Base-by-base conservation (phyloP, 2,797 vertebrate species). In the Poecilia gillii region DNA sequence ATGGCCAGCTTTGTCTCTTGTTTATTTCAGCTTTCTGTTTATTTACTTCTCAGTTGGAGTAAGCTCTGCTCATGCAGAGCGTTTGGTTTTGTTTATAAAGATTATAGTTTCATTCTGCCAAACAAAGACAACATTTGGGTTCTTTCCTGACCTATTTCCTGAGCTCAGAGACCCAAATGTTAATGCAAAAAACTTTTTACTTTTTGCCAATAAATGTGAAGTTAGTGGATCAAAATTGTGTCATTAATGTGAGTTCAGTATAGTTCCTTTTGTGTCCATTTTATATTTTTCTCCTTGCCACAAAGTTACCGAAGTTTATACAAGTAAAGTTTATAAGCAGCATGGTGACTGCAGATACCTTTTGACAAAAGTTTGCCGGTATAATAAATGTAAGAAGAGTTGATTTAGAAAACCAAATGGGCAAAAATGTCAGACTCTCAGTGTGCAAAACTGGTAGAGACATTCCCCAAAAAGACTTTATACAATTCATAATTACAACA, bases 1-100 rank as follows among this genome's bases (percentile, higher is more conserved):
- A 25, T 70, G 66, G 2, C 66, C 66, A n/a, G 39, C 66, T 70
- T 70, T 45, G 41, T n/a, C 25, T 70, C 3, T 70, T n/a, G n/a
- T 70, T 70, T 70, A 45, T 43, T 70, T n/a, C 41, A 70, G 66
- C 25, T 70, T 25, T n/a, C 23, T 14, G 39, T 70, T 45, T 70
- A 13, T 70, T 43, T n/a, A 45, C 41, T 70, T 70, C 66, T 70
- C 41, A 70, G 66, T 70, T 70, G 39, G 41, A 5, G 25, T 70
- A n/a, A 70, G 23, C 41, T 70, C 66, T 45, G 39, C 41, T 45
- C 25, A 45, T n/a, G 12, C 39, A 70, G 12, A 70, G 41, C 12
- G 6, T 70, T 70, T 70, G 23, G 66, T 70, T 70, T 70, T 70
- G 66, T 45, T 70, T 70, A 45, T 70, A 70, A 70, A 45, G 66